Base-by-base conservation (phyloP, 2,113 vertebrate species). In the Castor canadensis region DNA sequence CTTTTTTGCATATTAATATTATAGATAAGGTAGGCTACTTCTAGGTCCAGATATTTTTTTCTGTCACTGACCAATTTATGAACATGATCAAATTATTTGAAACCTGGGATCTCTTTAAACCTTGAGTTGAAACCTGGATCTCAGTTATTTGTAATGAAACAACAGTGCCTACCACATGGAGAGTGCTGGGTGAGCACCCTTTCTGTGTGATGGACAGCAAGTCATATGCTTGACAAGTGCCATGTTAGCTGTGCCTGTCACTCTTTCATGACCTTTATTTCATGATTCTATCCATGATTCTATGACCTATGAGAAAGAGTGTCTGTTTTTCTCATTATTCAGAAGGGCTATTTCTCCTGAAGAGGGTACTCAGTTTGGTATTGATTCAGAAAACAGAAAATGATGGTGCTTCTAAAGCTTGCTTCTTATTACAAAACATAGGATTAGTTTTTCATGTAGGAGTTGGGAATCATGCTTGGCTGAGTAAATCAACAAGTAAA, bases 171-270 rank as follows among this genome's bases (percentile, higher is more conserved):
- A 2, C 43, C 10, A 16, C 32, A 0, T 2, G 30, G 79, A 40
- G 4, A 38, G 26, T 11, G 2, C 26, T n/a, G 20, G 7, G 62
- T 1, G 30, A 56, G 72, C 22, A 13, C 66, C 1, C 10, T 3
- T 75, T 11, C 90, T 62, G 1, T 17, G 16, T 16, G 54, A 56
- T 28, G 40, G 32, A 49, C 52, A 3, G 6, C 9, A 3, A 8
- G 16, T 32, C 35, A 2, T 6, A 4, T 3, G 4, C 58, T 64
- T 35, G 7, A 16, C 15, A 10, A 66, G 9, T 1, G 13, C 77
- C 9, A 0, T 11, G 0, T 8, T 73, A 6, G 28, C 66, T 38
- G 35, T 81, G 54, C 3, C 58, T 10, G 0, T 9, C 7, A 1
- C 22, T 38, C 6, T 38, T 5, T 28, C 3, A 0, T 19, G 6